A percentile compares a stretch with the other conserved stretches of the same genome.
phyloP scores from a whole-genome alignment of 2,113 vertebrate genomes.

The Picathartes gymnocephalus region DNA sequence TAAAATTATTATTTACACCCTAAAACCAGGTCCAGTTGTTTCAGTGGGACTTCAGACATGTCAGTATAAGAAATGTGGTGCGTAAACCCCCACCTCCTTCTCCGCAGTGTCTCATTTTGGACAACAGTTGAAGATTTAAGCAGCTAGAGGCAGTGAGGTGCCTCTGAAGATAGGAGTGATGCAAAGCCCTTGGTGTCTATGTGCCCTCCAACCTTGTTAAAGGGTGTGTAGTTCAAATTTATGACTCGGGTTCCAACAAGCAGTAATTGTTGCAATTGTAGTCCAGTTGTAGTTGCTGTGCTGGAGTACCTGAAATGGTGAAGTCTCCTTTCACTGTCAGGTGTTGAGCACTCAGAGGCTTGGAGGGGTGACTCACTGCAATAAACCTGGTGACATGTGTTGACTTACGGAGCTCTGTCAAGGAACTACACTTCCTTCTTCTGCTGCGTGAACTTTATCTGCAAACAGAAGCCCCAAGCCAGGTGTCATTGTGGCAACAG shows the following conservation, averaged over 20 bases:
- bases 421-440: constrained; percentile 39
- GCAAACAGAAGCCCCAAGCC: not conserved
- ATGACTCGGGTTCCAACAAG: not conserved
- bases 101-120: accelerated
- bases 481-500: not conserved
- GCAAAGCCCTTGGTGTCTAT: accelerated
- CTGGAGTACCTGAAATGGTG: not conserved
- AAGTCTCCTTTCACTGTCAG: not conserved
- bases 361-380: not conserved
- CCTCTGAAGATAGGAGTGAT: not conserved
- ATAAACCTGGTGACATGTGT: not conserved
- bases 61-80: not conserved
- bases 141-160: accelerated
- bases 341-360: not conserved
- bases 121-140: not conserved
- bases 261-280: not conserved
- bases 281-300: not conserved
- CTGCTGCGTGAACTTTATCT: not conserved
- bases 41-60: not conserved
- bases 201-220: not conserved
- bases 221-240: not conserved
- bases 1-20: not conserved
- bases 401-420: not conserved
- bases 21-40: not conserved
- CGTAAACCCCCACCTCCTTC: not conserved